A percentile compares a stretch with the other conserved stretches of the same genome.
Evolutionary conservation across 2,113 vertebrate species (phyloP).

Genomic region (Oceanites oceanicus): DNA sequence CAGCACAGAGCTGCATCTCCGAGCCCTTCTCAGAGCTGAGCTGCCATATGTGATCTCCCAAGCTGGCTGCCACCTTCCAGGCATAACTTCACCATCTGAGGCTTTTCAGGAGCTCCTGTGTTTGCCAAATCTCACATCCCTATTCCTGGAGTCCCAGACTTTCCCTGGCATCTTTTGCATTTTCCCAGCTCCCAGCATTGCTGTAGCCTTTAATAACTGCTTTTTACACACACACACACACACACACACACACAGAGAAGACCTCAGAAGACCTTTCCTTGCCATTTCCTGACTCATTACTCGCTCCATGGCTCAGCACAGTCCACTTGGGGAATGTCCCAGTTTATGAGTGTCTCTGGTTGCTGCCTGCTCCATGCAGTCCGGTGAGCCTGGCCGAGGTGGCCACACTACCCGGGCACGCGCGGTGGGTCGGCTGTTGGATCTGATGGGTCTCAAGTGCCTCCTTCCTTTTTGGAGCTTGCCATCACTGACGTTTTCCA

Average conservation of each 20-base stretch:
- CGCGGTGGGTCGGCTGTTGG: accelerated
- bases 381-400: accelerated
- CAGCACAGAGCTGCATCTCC: neutral
- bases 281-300: neutral
- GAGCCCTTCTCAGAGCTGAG: neutral
- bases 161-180: neutral
- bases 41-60: neutral
- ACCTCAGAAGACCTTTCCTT: neutral
- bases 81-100: neutral
- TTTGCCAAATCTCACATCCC: neutral
- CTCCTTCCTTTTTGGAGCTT: neutral
- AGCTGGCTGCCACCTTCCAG: neutral
- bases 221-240: neutral
- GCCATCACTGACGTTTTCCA: neutral
- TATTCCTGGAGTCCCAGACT: neutral
- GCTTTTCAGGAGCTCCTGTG: neutral
- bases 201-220: neutral
- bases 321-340: neutral
- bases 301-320: neutral
- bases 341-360: neutral
- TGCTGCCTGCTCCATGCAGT: neutral
- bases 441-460: neutral
- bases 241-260: too few relatives aligned
- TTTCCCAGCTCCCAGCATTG: neutral
- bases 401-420: accelerated